These are phyloP conservation scores for Nematolebias whitei DNA, from an alignment of 2,113 vertebrate genomes.

Conservation along the genomic window DNA sequence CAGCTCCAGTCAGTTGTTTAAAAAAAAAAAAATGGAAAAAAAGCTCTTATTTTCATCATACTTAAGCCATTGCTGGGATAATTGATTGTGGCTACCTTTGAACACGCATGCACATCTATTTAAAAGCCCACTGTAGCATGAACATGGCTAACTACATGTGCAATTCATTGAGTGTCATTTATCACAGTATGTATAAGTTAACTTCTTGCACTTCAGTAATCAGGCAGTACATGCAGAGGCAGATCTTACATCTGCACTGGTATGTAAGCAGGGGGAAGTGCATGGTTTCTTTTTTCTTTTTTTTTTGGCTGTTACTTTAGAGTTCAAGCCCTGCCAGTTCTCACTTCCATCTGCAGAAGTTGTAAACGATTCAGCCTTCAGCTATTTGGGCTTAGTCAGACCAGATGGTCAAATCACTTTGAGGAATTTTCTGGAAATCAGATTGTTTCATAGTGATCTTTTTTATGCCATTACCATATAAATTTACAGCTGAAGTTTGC, in stretches of 20 bases:
- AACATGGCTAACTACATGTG: slow-evolving; percentile 1
- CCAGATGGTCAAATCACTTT: slow-evolving; percentile 46
- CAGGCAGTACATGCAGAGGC: slow-evolving; percentile 68
- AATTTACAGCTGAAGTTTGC: not conserved
- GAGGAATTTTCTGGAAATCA: slow-evolving; percentile 32
- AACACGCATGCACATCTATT: not conserved
- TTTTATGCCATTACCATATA: slow-evolving; percentile 18
- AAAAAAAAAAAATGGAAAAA: not conserved
- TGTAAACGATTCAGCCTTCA: slow-evolving; percentile 52
- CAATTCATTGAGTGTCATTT: slow-evolving; percentile 39
- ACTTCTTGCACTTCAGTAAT: slow-evolving; percentile 27
- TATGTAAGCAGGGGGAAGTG: slow-evolving; percentile 60
- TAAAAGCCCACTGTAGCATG: slow-evolving; percentile 6
- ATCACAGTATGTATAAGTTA: slow-evolving; percentile 25
- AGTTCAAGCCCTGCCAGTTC: slow-evolving; percentile 55
- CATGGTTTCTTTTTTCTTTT: slow-evolving; percentile 5
- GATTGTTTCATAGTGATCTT: slow-evolving; percentile 21
- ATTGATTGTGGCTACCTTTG: slow-evolving; percentile 8
- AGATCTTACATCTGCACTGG: slow-evolving; percentile 69
- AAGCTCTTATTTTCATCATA: not conserved
- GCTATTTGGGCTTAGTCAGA: slow-evolving; percentile 24
- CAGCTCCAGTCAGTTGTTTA: slow-evolving; percentile 9
- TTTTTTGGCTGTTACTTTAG: slow-evolving; percentile 37
- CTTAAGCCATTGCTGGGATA: not conserved
- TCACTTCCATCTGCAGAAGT: slow-evolving; percentile 50